phyloP scores from a whole-genome alignment of 2,888 invertebrate genomes.

The Cephus rjabovi region DNA sequence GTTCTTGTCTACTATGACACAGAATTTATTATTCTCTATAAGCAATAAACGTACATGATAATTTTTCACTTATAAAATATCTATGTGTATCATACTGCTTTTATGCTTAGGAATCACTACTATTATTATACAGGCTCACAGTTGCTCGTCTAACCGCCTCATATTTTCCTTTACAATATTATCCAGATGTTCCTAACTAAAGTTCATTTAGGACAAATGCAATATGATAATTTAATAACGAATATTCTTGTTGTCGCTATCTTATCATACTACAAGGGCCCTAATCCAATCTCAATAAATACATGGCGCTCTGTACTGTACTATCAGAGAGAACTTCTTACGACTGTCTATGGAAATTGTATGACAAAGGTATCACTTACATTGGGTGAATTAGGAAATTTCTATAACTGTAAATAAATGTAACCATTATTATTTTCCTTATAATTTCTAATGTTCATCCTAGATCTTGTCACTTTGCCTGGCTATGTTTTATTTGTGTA shows the following conservation, averaged over 20 bases:
- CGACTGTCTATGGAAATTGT: background rate
- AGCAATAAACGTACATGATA: slow-evolving; percentile 61
- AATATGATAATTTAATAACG: slow-evolving; percentile 22
- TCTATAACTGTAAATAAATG: background rate
- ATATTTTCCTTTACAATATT: slow-evolving; percentile 27
- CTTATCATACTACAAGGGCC: slow-evolving; percentile 12
- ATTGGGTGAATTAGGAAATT: background rate
- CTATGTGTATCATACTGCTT: slow-evolving; percentile 42
- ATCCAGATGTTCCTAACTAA: slow-evolving; percentile 33
- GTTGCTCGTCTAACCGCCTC: slow-evolving; percentile 7
- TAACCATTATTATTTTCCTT: background rate
- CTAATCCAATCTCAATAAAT: slow-evolving; percentile 3
- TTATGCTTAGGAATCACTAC: slow-evolving; percentile 30
- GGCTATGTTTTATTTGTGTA: background rate
- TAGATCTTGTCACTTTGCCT: background rate
- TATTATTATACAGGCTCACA: slow-evolving; percentile 48
- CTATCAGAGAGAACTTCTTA: slow-evolving; percentile 1
- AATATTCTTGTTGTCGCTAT: slow-evolving; percentile 32
- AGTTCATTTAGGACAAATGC: slow-evolving; percentile 33
- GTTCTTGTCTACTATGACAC: slow-evolving; percentile 47
- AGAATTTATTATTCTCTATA: slow-evolving; percentile 61
- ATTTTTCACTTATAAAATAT: slow-evolving; percentile 63
- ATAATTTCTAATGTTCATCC: background rate
- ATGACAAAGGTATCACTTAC: background rate
- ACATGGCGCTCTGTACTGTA: slow-evolving; percentile 3